Percentiles rank a stretch among this genome's conserved stretches.
These are phyloP conservation scores for Caenorhabditis becei DNA, from an alignment of 2,888 invertebrate species.

Conservation along the genomic window DNA sequence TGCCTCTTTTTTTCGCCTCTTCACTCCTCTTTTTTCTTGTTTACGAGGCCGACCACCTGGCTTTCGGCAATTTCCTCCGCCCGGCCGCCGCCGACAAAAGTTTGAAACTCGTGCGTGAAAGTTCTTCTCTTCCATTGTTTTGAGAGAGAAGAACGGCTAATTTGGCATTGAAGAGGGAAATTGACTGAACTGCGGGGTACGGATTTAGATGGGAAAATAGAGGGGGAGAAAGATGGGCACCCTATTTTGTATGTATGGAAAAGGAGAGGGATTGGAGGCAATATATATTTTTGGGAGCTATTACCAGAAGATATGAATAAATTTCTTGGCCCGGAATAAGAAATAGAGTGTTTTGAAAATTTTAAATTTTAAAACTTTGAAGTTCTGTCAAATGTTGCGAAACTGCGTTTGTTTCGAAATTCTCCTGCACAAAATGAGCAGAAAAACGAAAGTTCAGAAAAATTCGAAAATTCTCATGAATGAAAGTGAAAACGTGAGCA, in stretches of 20 bases:
- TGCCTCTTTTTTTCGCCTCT: not conserved
- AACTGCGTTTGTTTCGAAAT: too few relatives aligned
- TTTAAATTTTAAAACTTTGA: too few relatives aligned
- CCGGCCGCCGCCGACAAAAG: not conserved
- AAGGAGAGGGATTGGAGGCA: not conserved
- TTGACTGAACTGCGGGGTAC: not conserved
- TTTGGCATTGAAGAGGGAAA: not conserved
- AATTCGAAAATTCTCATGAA: not conserved
- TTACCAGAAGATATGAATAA: too few relatives aligned
- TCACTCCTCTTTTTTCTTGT: conserved; percentile 25
- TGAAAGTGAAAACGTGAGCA: conserved; percentile 15
- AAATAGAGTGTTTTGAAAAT: too few relatives aligned
- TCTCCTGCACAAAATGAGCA: not conserved
- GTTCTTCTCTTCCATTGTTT: not conserved
- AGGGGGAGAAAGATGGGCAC: not conserved
- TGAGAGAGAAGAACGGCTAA: conserved; percentile 3
- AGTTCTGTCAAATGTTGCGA: too few relatives aligned
- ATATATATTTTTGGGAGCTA: too few relatives aligned
- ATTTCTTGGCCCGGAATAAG: too few relatives aligned
- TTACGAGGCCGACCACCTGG: conserved; percentile 44
- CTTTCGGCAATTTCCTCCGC: conserved; percentile 15
- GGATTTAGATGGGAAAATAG: not conserved
- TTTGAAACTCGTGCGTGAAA: conserved; percentile 20
- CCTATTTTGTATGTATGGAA: not conserved
- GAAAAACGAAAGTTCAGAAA: not conserved